Evolutionary conservation across 2,888 invertebrate species (phyloP), one percentile per base, ranked within the genome.

Genomic region (Oscheius sp.): DNA sequence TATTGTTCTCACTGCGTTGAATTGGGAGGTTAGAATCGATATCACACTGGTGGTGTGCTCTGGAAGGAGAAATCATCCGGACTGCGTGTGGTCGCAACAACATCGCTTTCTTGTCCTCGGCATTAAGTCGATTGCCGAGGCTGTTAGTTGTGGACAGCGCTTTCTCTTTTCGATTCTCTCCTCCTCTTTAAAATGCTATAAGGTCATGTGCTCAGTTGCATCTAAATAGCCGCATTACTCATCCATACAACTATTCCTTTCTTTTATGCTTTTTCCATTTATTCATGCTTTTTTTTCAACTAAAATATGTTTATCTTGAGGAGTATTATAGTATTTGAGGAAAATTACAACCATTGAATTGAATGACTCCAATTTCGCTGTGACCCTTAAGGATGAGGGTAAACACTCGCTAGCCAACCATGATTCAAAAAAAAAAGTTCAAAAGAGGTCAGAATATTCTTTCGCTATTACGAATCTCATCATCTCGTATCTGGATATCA

Each of bases 21-120:
- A 56, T 65, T 65, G 59, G 56, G 54, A 30, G 49, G 51, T 36
- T 36, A 24, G 51, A 32, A 65, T 65, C 65, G 56, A 65, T 65
- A 65, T 44, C 54, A 65, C 44, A 32, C 44, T 65, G 65, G 51
- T 24, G 65, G 63, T 14, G 47, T 61, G 61, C 28, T 22, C 24
- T 44, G 50, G 63, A 63, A 45, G 63, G 63, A 63, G 45, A 33
- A 63, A 45, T 63, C 63, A 63, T 63, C 49, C 63, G 45, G 63
- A 22, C 47, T 38, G 61, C 30, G 47, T 33, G 54, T 54, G 54
- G 30, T 17, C 33, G 32, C 32, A 51, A 28, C 51, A 28, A 20
- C 24, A 47, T 9, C 47, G n/a, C 36, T 36, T 36, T 36, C 14
- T 20, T 24, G 4, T 47, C 47, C 24, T 47, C 20, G 41, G 41